Conservation (phyloP, 2,113 vertebrate genomes). For the Stegastes partitus region DNA sequence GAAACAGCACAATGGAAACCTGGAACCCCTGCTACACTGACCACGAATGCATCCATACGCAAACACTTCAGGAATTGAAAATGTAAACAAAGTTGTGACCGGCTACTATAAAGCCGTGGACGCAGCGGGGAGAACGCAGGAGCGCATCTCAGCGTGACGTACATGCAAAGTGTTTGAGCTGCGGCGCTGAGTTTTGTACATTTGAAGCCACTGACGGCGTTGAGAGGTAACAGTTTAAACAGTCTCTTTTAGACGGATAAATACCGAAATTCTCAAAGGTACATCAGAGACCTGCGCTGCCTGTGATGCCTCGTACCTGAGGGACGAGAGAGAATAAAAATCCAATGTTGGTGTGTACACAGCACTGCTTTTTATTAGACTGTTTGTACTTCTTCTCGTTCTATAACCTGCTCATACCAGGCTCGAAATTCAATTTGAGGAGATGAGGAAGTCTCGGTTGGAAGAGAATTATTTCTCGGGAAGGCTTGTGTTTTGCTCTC, state of each 20-base stretch:
- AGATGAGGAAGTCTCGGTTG: not conserved
- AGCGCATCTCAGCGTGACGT: constrained; percentile 12
- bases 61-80: constrained; percentile 22
- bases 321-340: not conserved
- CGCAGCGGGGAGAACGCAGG: not conserved
- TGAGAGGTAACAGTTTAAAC: constrained; percentile 2
- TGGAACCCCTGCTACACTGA: constrained; percentile 39
- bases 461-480: not conserved
- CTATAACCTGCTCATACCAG: not conserved
- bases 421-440: not conserved
- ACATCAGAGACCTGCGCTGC: not conserved
- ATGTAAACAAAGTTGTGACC: not conserved
- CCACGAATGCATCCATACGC: constrained; percentile 26
- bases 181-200: not conserved
- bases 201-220: not conserved
- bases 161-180: constrained; percentile 9
- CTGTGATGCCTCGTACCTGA: constrained; percentile 14
- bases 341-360: not conserved
- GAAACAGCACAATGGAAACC: constrained; percentile 36
- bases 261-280: constrained; percentile 24
- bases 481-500: not conserved
- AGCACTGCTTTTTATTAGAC: not conserved
- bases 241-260: constrained; percentile 11
- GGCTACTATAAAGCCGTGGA: not conserved
- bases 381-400: constrained; percentile 2